A percentile compares a stretch with the other conserved stretches of the same genome.
phyloP scores from a whole-genome alignment of 2,888 invertebrate genomes.

The Galeruca laticollis region DNA sequence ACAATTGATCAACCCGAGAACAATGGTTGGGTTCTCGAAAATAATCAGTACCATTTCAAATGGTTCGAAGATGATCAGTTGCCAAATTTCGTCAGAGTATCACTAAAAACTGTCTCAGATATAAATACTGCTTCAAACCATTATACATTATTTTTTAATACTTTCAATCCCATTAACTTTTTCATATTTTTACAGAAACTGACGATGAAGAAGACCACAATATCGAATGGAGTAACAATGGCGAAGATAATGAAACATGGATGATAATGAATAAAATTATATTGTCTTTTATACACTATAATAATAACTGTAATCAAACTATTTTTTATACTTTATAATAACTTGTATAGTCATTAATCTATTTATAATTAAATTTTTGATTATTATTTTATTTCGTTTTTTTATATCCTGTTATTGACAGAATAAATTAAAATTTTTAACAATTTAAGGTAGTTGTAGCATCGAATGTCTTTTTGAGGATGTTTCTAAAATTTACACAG shows the following conservation, averaged over 20 bases:
- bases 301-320: neutral
- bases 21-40: neutral
- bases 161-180: slow-evolving; percentile 3
- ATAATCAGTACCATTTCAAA: slow-evolving; percentile 3
- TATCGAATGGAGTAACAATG: neutral
- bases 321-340: slow-evolving; percentile 1
- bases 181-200: neutral
- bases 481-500: neutral
- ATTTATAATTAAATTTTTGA: neutral
- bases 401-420: neutral
- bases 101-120: neutral
- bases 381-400: neutral
- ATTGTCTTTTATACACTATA: neutral
- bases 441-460: too few relatives aligned
- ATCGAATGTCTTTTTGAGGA: neutral
- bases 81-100: too few relatives aligned
- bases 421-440: too few relatives aligned
- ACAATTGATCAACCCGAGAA: neutral
- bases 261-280: neutral
- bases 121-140: slow-evolving; percentile 1
- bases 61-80: neutral
- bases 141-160: neutral
- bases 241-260: neutral
- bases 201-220: neutral
- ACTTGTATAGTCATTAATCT: neutral